Conservation (phyloP, 2,113 vertebrate genomes). For the Pantherophis guttatus region DNA sequence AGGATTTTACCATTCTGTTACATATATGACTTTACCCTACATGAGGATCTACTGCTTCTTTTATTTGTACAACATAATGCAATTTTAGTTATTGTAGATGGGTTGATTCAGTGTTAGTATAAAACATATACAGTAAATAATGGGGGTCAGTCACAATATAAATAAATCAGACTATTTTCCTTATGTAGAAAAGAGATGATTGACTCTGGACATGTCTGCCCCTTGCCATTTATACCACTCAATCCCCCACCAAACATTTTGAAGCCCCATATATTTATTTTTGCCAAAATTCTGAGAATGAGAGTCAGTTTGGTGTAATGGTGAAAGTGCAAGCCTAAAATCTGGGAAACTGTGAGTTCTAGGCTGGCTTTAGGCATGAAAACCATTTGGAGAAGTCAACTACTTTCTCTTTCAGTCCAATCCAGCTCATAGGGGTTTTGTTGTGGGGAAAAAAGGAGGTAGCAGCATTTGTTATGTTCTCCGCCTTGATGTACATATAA, state of each 20-base stretch:
- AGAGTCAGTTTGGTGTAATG: neutral
- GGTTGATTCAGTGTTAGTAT: neutral
- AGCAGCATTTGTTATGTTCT: neutral
- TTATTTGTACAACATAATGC: neutral
- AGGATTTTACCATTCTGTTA: conserved; percentile 18
- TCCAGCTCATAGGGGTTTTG: no score
- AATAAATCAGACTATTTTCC: neutral
- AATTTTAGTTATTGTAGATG: neutral
- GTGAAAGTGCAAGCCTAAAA: neutral
- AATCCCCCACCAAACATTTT: neutral
- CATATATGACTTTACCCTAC: conserved; percentile 5
- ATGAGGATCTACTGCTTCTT: conserved; percentile 11
- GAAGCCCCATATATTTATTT: neutral
- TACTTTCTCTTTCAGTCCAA: no score
- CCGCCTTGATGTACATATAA: neutral
- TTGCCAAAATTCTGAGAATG: neutral
- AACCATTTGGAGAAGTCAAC: neutral
- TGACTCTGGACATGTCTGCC: neutral
- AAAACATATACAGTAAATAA: neutral
- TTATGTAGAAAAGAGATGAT: neutral
- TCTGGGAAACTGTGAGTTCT: neutral
- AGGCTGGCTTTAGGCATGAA: neutral
- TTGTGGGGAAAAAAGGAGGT: neutral
- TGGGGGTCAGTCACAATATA: neutral
- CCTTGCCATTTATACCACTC: neutral